Evolutionary conservation across 35 echinoderm and acorn worm genomes (phyloP).

Genomic region (Ophioderma brevispina): DNA sequence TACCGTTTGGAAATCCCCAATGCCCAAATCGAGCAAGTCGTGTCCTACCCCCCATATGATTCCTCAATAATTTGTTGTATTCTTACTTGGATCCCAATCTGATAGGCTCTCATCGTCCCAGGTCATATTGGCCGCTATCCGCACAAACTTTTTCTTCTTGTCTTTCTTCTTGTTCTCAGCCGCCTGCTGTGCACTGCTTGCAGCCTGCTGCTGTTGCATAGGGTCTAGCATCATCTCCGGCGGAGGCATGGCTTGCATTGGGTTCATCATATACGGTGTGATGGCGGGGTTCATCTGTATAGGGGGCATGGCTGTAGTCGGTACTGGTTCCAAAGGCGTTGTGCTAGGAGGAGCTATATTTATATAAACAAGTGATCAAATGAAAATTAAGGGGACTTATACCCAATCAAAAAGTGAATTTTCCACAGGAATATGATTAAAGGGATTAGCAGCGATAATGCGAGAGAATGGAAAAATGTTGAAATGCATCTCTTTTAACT

Average conservation of each 20-base stretch:
- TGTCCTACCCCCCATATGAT: too few relatives aligned
- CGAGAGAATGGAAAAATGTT: too few relatives aligned
- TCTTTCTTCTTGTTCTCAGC: slow-evolving; percentile 61
- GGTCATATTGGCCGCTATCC: slow-evolving; percentile 73
- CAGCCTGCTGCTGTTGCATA: slow-evolving; percentile 6
- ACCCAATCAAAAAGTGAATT: too few relatives aligned
- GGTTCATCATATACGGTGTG: background rate
- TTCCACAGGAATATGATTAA: too few relatives aligned
- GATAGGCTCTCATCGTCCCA: slow-evolving; percentile 94
- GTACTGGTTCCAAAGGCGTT: background rate
- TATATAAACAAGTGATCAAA: too few relatives aligned
- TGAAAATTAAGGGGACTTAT: too few relatives aligned
- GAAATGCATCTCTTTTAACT: too few relatives aligned
- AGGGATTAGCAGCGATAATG: too few relatives aligned
- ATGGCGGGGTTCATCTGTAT: background rate
- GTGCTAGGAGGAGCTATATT: too few relatives aligned
- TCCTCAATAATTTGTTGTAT: too few relatives aligned
- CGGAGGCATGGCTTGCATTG: background rate
- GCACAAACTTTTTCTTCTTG: slow-evolving; percentile 87
- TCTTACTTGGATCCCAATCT: slow-evolving; percentile 93
- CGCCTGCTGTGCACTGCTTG: background rate
- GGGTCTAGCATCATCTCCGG: background rate
- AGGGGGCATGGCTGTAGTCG: background rate
- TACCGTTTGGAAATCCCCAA: too few relatives aligned
- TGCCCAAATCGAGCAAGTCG: too few relatives aligned